phyloP scores from a whole-genome alignment of 1,140 invertebrate genomes.

The Neelides sp. region DNA sequence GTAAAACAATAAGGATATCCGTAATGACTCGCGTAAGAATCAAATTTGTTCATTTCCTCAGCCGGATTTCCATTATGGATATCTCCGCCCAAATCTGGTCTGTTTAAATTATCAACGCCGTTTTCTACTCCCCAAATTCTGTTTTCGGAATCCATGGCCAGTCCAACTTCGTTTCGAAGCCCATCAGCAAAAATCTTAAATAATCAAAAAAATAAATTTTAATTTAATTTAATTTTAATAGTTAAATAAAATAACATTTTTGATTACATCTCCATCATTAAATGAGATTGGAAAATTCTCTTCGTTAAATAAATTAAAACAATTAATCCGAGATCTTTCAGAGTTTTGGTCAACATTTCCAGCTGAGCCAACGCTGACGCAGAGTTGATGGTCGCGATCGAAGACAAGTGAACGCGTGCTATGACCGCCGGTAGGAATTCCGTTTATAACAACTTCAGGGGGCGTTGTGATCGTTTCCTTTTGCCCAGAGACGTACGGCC shows the following conservation, averaged over 20 bases:
- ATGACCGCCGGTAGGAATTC: constrained; percentile 10
- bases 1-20: constrained; percentile 27
- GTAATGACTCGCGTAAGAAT: constrained; percentile 14
- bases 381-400: not conserved
- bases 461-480: not conserved
- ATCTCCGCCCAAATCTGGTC: constrained; percentile 22
- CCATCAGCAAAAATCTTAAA: constrained; percentile 24
- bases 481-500: constrained; percentile 14
- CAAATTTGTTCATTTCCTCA: constrained; percentile 24
- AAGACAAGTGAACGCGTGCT: constrained; percentile 10
- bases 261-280: constrained; percentile 13
- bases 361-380: constrained; percentile 12
- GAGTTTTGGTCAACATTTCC: constrained; percentile 15
- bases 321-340: constrained; percentile 8
- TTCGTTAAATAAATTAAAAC: constrained; percentile 3
- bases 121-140: constrained; percentile 26
- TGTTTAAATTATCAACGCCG: constrained; percentile 17
- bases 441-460: constrained; percentile 7
- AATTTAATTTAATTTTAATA: too few relatives aligned
- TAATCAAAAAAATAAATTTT: not conserved
- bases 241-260: not conserved
- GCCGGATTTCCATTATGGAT: constrained; percentile 28
- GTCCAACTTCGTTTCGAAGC: constrained; percentile 24
- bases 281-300: constrained; percentile 4
- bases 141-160: constrained; percentile 16